Conservation (phyloP, 2,113 vertebrate genomes). For the Platysternon megacephalum region DNA sequence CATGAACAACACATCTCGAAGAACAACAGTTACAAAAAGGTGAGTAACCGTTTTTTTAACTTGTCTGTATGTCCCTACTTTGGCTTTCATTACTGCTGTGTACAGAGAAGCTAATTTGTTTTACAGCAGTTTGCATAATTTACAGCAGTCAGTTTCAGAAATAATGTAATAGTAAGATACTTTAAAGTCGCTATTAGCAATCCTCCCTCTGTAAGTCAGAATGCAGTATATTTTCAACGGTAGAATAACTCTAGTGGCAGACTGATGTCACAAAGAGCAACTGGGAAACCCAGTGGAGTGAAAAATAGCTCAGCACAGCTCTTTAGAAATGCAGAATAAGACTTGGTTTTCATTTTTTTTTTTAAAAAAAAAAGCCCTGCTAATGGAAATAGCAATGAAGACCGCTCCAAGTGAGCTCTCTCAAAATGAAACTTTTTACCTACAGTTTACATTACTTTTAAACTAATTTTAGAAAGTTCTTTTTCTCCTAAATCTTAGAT, state of each 20-base stretch:
- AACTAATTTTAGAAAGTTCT: background rate
- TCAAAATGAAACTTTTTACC: constrained; percentile 21
- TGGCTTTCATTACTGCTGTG: background rate
- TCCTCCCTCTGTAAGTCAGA: background rate
- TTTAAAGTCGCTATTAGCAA: background rate
- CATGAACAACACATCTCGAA: no score
- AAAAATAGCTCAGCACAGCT: background rate
- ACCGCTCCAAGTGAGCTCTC: background rate
- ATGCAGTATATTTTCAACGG: background rate
- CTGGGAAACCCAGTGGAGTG: background rate
- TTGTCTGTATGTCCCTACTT: background rate
- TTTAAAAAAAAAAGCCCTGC: background rate
- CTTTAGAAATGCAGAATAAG: background rate
- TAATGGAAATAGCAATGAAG: background rate
- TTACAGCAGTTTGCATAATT: background rate
- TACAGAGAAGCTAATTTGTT: background rate
- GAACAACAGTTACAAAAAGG: no score
- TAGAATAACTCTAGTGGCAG: background rate
- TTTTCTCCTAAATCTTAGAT: background rate
- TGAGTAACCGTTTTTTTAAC: no score
- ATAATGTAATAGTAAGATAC: background rate
- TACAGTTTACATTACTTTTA: constrained; percentile 5
- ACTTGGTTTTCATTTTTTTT: background rate
- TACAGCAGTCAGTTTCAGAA: background rate
- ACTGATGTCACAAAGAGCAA: background rate